phyloP scores from a whole-genome alignment of 2,797 vertebrate genomes.

The Sebastes alutus region DNA sequence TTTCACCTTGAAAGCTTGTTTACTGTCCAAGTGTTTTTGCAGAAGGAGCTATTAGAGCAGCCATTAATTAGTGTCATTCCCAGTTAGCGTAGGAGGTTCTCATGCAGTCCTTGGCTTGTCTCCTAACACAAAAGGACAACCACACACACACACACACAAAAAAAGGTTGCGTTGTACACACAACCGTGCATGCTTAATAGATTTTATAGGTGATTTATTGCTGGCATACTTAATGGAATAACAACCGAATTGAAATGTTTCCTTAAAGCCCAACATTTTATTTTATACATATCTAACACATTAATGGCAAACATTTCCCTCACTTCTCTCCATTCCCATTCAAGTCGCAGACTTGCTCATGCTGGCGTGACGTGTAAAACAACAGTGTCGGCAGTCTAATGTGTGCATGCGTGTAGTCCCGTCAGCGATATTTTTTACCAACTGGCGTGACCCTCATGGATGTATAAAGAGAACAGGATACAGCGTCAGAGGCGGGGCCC shows the following conservation, averaged over 20 bases:
- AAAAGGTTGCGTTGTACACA: neutral
- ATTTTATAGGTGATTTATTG: slow-evolving; percentile 17
- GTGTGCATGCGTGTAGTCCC: no score
- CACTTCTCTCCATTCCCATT: neutral
- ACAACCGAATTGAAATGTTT: slow-evolving; percentile 8
- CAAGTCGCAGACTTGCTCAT: neutral
- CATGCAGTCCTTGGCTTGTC: slow-evolving; percentile 53
- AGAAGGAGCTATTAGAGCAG: slow-evolving; percentile 61
- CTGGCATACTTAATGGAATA: neutral
- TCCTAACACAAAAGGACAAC: slow-evolving; percentile 32
- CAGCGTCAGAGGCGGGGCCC: no score
- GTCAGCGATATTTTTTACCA: no score
- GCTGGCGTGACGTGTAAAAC: neutral
- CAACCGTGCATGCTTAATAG: neutral
- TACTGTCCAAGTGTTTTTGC: slow-evolving; percentile 60
- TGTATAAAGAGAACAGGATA: no score
- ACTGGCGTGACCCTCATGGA: no score
- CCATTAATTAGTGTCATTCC: slow-evolving; percentile 73
- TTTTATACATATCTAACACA: slow-evolving; percentile 1
- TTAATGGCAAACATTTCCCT: neutral
- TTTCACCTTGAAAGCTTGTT: slow-evolving; percentile 72
- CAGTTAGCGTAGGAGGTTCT: slow-evolving; percentile 55
- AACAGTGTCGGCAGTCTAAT: neutral
- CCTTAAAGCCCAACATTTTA: neutral
- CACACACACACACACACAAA: neutral